phyloP scores from a whole-genome alignment of 2,888 invertebrate genomes.

The Acleris sparsana region DNA sequence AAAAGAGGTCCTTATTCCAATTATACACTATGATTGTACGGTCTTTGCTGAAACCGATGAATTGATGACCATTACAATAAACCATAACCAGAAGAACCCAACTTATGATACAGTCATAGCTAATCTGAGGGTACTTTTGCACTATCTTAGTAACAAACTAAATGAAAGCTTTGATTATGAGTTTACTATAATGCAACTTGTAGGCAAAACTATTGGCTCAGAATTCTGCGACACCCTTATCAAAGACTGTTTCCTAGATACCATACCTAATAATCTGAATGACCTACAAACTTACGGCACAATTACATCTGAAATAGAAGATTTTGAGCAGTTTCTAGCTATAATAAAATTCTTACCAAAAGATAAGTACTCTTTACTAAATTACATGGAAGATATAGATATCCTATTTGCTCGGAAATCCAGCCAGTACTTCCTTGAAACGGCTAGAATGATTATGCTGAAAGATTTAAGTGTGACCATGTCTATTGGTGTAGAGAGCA shows the following conservation, averaged over 20 bases:
- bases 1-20: slow-evolving; percentile 81
- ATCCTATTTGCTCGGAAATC: slow-evolving; percentile 90
- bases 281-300: slow-evolving; percentile 86
- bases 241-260: slow-evolving; percentile 88
- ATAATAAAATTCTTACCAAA: slow-evolving; percentile 83
- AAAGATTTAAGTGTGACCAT: slow-evolving; percentile 91
- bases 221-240: slow-evolving; percentile 87
- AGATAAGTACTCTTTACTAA: slow-evolving; percentile 83
- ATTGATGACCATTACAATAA: slow-evolving; percentile 62
- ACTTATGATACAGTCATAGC: slow-evolving; percentile 81
- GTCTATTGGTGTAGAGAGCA: slow-evolving; percentile 78
- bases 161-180: slow-evolving; percentile 65
- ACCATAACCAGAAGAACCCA: slow-evolving; percentile 69
- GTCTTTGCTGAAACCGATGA: slow-evolving; percentile 69
- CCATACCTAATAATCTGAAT: slow-evolving; percentile 89
- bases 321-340: slow-evolving; percentile 86
- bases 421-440: slow-evolving; percentile 87
- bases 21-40: slow-evolving; percentile 78
- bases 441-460: slow-evolving; percentile 88
- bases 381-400: slow-evolving; percentile 90
- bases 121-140: slow-evolving; percentile 82
- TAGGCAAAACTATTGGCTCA: slow-evolving; percentile 81
- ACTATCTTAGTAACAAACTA: slow-evolving; percentile 83
- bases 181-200: slow-evolving; percentile 74
- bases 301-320: slow-evolving; percentile 85